phyloP scores from a whole-genome alignment of 1,140 invertebrate genomes.

The Alviniconcha marisindica region DNA sequence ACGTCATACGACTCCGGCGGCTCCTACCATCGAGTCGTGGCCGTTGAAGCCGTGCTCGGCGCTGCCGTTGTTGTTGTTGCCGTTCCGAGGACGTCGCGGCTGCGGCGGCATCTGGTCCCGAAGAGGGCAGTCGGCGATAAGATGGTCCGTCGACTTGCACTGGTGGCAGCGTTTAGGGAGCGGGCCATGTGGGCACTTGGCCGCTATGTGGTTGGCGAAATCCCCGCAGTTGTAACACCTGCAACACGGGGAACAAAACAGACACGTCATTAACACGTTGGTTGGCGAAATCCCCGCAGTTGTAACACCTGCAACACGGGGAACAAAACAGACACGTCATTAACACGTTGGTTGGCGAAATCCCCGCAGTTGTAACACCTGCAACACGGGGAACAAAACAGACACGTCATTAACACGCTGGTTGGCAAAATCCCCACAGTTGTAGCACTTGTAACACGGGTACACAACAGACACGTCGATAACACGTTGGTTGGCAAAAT shows the following conservation, averaged over 20 bases:
- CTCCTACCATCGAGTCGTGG: conserved; percentile 21
- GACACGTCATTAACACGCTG: too few relatives aligned
- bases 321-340: too few relatives aligned
- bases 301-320: conserved; percentile 86
- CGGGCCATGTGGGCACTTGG: conserved; percentile 89
- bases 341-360: conserved; percentile 93
- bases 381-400: conserved; percentile 58
- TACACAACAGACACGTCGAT: too few relatives aligned
- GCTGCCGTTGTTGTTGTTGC: conserved; percentile 45
- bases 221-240: conserved; percentile 95
- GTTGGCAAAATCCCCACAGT: conserved; percentile 93
- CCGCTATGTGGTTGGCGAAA: conserved; percentile 92
- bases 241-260: conserved; percentile 58
- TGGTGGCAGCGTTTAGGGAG: conserved; percentile 92
- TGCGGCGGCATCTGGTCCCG: conserved; percentile 27
- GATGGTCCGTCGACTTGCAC: conserved; percentile 90
- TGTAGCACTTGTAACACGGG: conserved; percentile 86
- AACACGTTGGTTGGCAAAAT: conserved; percentile 94
- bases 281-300: conserved; percentile 93
- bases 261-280: too few relatives aligned
- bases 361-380: conserved; percentile 95
- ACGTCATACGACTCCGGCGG: conserved; percentile 30
- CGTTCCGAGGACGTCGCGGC: conserved; percentile 20
- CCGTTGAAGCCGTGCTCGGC: conserved; percentile 41
- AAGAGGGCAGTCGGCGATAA: conserved; percentile 89